A percentile compares a stretch with the other conserved stretches of the same genome.
These are phyloP conservation scores for Ariopsis seemanni DNA, from an alignment of 2,113 vertebrate species.

Conservation along the genomic window DNA sequence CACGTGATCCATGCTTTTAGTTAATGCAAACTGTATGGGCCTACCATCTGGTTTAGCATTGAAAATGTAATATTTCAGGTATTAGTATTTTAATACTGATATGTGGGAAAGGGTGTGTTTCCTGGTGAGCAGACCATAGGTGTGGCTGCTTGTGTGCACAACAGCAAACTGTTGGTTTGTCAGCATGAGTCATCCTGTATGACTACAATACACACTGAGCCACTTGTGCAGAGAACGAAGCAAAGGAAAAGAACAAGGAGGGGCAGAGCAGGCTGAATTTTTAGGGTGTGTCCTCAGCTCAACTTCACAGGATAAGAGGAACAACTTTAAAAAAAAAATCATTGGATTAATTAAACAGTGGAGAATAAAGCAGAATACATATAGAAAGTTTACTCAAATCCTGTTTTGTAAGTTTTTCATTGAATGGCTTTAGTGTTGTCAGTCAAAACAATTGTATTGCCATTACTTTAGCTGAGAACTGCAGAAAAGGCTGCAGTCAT, in stretches of 20 bases:
- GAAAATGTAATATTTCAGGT: constrained; percentile 40
- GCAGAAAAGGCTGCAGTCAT: constrained; percentile 19
- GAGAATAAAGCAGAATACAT: background rate
- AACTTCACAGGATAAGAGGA: constrained; percentile 43
- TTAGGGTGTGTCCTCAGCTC: constrained; percentile 50
- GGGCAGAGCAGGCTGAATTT: constrained; percentile 41
- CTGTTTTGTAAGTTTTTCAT: constrained; percentile 20
- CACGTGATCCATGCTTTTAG: constrained; percentile 25
- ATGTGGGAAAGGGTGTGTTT: constrained; percentile 76
- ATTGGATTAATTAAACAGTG: constrained; percentile 34
- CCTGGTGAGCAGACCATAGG: constrained; percentile 65
- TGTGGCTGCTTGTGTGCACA: constrained; percentile 74
- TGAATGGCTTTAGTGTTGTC: constrained; percentile 13
- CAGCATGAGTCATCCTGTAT: constrained; percentile 69
- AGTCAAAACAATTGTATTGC: background rate
- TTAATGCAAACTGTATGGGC: background rate
- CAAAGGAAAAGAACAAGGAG: constrained; percentile 53
- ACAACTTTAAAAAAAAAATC: constrained; percentile 19
- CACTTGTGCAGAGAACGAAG: constrained; percentile 60
- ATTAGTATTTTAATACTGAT: constrained; percentile 64
- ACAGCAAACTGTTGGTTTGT: constrained; percentile 60
- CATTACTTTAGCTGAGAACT: background rate
- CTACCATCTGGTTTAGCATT: background rate
- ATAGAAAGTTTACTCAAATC: background rate
- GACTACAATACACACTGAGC: constrained; percentile 70